Percentiles rank a stretch among this genome's conserved stretches.
phyloP scores from a whole-genome alignment of 2,113 vertebrate genomes.

The Scortum barcoo region DNA sequence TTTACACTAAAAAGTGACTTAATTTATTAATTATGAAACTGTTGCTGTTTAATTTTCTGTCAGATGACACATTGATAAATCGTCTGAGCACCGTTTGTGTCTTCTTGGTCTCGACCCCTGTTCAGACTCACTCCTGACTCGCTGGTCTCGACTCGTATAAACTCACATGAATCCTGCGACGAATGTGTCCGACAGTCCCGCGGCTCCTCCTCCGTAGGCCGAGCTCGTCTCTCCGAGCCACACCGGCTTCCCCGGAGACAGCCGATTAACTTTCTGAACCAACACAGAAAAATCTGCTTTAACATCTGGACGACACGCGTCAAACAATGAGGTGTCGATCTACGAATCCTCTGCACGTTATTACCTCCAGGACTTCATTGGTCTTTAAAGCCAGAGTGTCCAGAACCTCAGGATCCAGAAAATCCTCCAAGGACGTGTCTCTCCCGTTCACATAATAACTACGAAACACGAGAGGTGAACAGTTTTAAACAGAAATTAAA shows the following conservation, averaged over 20 bases:
- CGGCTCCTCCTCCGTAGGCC: slow-evolving; percentile 93
- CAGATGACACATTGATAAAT: not conserved
- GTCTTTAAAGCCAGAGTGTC: slow-evolving; percentile 86
- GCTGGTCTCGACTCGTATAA: not conserved
- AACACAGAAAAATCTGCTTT: not conserved
- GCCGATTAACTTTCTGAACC: slow-evolving; percentile 55
- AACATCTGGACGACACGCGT: not conserved
- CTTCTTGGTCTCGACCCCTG: too few relatives aligned
- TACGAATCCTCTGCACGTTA: fast-evolving
- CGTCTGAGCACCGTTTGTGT: too few relatives aligned
- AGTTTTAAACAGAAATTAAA: too few relatives aligned
- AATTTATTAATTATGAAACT: too few relatives aligned
- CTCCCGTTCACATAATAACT: slow-evolving; percentile 96
- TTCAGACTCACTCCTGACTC: not conserved
- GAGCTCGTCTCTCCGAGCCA: slow-evolving; percentile 98
- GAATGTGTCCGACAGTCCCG: slow-evolving; percentile 90
- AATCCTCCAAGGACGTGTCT: slow-evolving; percentile 89
- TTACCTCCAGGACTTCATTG: slow-evolving; percentile 87
- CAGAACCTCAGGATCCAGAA: slow-evolving; percentile 90
- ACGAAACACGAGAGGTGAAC: slow-evolving; percentile 23
- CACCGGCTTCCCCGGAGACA: slow-evolving; percentile 86
- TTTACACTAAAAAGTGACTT: too few relatives aligned
- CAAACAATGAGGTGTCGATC: not conserved
- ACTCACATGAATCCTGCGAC: slow-evolving; percentile 96
- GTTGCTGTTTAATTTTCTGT: not conserved